Conservation (phyloP, 1,140 invertebrate species). For the Copidosoma floridanum region DNA sequence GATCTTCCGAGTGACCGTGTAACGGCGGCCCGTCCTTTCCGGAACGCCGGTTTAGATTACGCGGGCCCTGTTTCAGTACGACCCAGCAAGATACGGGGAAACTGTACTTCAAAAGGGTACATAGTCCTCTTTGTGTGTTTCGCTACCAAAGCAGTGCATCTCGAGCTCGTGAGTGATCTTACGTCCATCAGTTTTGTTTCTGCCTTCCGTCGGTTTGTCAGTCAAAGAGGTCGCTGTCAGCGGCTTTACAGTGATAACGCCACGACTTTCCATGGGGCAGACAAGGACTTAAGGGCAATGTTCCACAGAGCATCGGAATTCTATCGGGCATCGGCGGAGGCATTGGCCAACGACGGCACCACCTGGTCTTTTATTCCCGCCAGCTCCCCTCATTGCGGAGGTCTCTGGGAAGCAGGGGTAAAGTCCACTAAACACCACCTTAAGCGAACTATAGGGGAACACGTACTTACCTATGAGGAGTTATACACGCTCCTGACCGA, state of each 20-base stretch:
- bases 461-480: slow-evolving; percentile 25
- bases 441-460: slow-evolving; percentile 21
- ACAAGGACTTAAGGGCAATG: background rate
- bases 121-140: background rate
- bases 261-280: background rate
- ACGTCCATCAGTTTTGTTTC: slow-evolving; percentile 3
- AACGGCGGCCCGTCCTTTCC: background rate
- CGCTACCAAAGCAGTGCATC: background rate
- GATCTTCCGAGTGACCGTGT: background rate
- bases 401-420: slow-evolving; percentile 29
- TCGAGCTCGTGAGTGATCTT: background rate
- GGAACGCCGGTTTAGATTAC: background rate
- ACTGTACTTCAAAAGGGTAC: background rate
- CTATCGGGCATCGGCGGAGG: background rate
- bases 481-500: background rate
- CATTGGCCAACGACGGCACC: background rate
- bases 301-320: background rate
- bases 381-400: slow-evolving; percentile 21
- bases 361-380: slow-evolving; percentile 25
- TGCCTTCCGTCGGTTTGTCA: background rate
- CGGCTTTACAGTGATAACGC: background rate
- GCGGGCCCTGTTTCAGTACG: background rate
- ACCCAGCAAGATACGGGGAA: background rate
- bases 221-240: background rate
- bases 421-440: slow-evolving; percentile 32